Conservation (phyloP, 2,888 invertebrate genomes). For the Lithodes maja region DNA sequence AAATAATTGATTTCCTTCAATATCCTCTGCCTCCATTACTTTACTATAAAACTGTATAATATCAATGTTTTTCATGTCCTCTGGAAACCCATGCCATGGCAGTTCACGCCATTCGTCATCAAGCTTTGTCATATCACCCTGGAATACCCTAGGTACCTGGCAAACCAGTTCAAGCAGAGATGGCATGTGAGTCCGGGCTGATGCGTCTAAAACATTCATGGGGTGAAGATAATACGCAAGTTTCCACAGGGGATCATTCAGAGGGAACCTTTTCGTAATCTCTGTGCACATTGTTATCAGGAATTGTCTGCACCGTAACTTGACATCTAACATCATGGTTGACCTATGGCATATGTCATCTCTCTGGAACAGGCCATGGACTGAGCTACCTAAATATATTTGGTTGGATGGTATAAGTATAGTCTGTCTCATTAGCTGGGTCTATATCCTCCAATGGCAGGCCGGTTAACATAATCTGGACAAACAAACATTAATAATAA, state of each 20-base stretch:
- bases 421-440: neutral
- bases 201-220: conserved; percentile 5
- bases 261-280: neutral
- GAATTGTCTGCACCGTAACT: neutral
- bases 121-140: conserved; percentile 9
- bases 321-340: neutral
- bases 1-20: neutral
- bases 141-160: neutral
- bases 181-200: neutral
- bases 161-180: neutral
- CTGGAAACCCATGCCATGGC: conserved; percentile 1
- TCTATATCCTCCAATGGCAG: neutral
- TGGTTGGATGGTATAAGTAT: neutral
- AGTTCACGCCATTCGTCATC: conserved; percentile 16
- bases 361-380: neutral
- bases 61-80: neutral
- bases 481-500: neutral
- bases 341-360: neutral
- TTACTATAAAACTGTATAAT: neutral
- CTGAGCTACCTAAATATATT: neutral
- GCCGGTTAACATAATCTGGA: neutral
- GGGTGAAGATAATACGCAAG: neutral
- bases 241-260: conserved; percentile 12
- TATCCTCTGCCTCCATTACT: neutral
- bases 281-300: conserved; percentile 20